Evolutionary conservation across 2,797 vertebrate species (phyloP).

Genomic region (Channa striata): DNA sequence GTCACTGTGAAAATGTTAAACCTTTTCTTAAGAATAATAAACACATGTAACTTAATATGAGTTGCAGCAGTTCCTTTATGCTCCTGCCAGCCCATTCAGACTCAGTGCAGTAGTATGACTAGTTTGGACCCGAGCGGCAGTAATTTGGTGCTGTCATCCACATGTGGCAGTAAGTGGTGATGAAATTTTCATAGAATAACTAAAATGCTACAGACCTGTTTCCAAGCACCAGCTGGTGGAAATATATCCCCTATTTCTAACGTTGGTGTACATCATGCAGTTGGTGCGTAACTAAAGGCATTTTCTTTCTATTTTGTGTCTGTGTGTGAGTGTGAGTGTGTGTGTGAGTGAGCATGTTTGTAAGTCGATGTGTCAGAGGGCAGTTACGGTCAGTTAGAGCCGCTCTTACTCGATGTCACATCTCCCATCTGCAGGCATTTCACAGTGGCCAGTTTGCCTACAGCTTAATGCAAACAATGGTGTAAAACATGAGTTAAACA

Average conservation of each 20-base stretch:
- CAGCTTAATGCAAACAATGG: conserved; percentile 48
- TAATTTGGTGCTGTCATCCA: conserved; percentile 29
- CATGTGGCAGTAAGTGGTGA: conserved; percentile 51
- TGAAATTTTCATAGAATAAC: conserved; percentile 46
- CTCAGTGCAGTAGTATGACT: conserved; percentile 10
- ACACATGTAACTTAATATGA: conserved; percentile 60
- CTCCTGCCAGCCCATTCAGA: conserved; percentile 9
- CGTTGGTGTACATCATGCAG: conserved; percentile 40
- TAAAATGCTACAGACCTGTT: conserved; percentile 34
- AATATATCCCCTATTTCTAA: conserved; percentile 43
- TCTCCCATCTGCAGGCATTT: conserved; percentile 54
- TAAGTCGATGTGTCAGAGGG: conserved; percentile 63
- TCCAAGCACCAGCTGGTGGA: conserved; percentile 20
- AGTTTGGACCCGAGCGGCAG: conserved; percentile 7
- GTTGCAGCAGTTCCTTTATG: conserved; percentile 44
- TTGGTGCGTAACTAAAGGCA: conserved; percentile 39
- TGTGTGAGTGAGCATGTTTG: conserved; percentile 34
- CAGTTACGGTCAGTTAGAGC: conserved; percentile 66
- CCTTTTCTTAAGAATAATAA: conserved; percentile 36
- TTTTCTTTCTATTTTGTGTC: conserved; percentile 41
- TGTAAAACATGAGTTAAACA: conserved; percentile 31
- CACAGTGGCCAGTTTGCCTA: conserved; percentile 41
- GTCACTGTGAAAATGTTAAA: conserved; percentile 7
- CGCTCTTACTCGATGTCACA: conserved; percentile 65
- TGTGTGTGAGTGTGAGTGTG: conserved; percentile 14